phyloP scores from a whole-genome alignment of 2,797 vertebrate genomes.

The Syndactyla subalaris region DNA sequence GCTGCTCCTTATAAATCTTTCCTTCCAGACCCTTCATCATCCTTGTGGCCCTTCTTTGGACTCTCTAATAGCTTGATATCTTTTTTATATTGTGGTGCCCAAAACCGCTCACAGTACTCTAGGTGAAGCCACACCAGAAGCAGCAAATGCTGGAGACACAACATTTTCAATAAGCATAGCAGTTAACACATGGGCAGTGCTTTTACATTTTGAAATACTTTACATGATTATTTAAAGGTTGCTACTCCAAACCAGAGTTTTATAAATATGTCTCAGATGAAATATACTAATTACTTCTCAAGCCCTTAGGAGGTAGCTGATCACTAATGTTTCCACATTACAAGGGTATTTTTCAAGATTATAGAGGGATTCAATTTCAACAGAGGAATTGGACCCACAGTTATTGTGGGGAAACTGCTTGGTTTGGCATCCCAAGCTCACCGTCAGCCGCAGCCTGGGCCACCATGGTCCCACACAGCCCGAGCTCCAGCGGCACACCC shows the following conservation, averaged over 20 bases:
- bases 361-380: neutral
- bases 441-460: conserved; percentile 63
- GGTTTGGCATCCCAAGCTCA: conserved; percentile 12
- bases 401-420: neutral
- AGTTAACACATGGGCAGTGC: neutral
- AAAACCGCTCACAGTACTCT: neutral
- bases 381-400: neutral
- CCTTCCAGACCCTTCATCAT: neutral
- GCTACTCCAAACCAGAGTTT: neutral
- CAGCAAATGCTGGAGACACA: neutral
- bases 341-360: neutral
- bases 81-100: neutral
- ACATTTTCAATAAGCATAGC: neutral
- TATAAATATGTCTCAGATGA: neutral
- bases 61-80: neutral
- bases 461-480: conserved; percentile 74
- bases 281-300: neutral
- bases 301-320: neutral
- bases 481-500: conserved; percentile 84
- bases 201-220: neutral
- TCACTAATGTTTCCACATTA: neutral
- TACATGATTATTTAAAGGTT: neutral
- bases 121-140: neutral
- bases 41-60: neutral
- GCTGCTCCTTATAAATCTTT: neutral